Conservation (phyloP, 2,888 invertebrate genomes). For the Rugalucina vietnamica region DNA sequence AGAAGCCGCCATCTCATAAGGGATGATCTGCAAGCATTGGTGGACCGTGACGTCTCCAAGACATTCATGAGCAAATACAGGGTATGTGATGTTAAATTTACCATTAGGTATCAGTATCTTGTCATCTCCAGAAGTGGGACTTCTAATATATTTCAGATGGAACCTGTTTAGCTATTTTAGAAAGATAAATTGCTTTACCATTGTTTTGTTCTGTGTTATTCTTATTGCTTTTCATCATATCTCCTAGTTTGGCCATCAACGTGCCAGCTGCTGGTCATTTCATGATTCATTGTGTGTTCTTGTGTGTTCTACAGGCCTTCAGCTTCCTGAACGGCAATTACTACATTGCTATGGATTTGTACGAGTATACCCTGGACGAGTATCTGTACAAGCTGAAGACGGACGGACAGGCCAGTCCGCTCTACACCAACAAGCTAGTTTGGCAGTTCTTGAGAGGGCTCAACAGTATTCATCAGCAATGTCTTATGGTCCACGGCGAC, state of each 20-base stretch:
- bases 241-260: too few relatives aligned
- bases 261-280: too few relatives aligned
- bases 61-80: slow-evolving; percentile 71
- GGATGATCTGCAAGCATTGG: slow-evolving; percentile 44
- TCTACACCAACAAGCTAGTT: slow-evolving; percentile 65
- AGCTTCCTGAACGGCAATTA: slow-evolving; percentile 64
- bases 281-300: too few relatives aligned
- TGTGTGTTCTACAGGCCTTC: slow-evolving; percentile 71
- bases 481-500: slow-evolving; percentile 75
- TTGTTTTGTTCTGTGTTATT: too few relatives aligned
- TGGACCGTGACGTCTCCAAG: slow-evolving; percentile 62
- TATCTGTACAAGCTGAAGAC: slow-evolving; percentile 68
- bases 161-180: too few relatives aligned
- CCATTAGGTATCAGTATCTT: too few relatives aligned
- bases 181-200: too few relatives aligned
- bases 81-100: slow-evolving; percentile 61
- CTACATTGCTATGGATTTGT: slow-evolving; percentile 77
- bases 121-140: too few relatives aligned
- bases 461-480: slow-evolving; percentile 74
- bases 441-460: slow-evolving; percentile 80
- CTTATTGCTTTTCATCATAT: too few relatives aligned
- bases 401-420: slow-evolving; percentile 50
- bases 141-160: too few relatives aligned
- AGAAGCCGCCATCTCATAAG: slow-evolving; percentile 34
- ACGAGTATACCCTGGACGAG: slow-evolving; percentile 78